Evolutionary conservation across 2,888 invertebrate species (phyloP), one percentile per base, ranked within the genome.

Genomic region (Fissipunctia ypsillon): DNA sequence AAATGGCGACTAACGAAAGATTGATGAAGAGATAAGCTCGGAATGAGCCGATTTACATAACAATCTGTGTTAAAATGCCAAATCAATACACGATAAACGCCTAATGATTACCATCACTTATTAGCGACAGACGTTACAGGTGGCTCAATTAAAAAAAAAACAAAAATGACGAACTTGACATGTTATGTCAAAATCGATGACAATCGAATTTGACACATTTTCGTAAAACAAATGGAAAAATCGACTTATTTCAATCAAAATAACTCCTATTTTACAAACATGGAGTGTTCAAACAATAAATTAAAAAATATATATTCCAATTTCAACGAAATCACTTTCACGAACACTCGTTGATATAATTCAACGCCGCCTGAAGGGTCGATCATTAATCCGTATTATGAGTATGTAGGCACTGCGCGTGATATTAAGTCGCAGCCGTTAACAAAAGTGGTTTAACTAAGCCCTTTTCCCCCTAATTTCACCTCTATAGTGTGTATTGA

Each of bases 401-500:
- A 81, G 81, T 86, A 86, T 57, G 43, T 43, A 74, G 59, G 71
- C 75, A 65, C 63, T 25, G 66, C 69, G 73, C 63, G 73, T 79
- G 64, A 76, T 85, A 83, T 85, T 80, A 84, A 74, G 52, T 79
- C 68, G 12, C 63, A 63, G 63, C 19, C 60, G 41, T 65, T 77
- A 82, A 76, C 76, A 86, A 84, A 85, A 86, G 69, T 84, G 82
- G 70, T 80, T 64, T 78, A 80, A 85, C 76, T 74, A 70, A 75
- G 80, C 78, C 57, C 84, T 83, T 80, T 73, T 5, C 50, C 50
- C 76, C 43, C 50, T 73, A 56, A 7, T 56, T 66, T 69, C 65
- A 59, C 45, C 61, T 64, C 16, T 56, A 31, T 9, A 19, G 9
- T 35, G 35, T 68, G 10, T 56, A 31, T 59, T 60, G 43, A 54